Percentiles rank a stretch among this genome's conserved stretches.
Conservation (phyloP, 2,888 invertebrate genomes). For the Harpalus rubripes region DNA sequence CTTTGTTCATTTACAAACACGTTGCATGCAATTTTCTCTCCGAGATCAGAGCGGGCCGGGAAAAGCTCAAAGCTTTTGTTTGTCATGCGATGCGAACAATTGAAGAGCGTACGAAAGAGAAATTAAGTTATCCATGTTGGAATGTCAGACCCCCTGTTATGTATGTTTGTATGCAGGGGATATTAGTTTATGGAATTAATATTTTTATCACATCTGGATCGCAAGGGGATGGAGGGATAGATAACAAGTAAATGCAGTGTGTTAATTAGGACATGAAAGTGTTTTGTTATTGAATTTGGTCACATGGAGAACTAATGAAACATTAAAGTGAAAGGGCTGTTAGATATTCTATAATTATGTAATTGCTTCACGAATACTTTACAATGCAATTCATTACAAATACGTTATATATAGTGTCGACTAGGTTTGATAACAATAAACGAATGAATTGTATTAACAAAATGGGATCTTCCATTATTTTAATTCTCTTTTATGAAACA, state of each 20-base stretch:
- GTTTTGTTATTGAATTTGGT: constrained; percentile 35
- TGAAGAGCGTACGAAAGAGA: constrained; percentile 37
- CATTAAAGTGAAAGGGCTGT: constrained; percentile 8
- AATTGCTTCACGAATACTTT: background rate
- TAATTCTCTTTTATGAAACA: too few relatives aligned
- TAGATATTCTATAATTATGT: background rate
- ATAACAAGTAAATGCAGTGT: constrained; percentile 6
- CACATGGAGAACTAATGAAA: constrained; percentile 22
- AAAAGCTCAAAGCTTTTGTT: constrained; percentile 29
- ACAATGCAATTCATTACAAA: background rate
- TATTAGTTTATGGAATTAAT: constrained; percentile 23
- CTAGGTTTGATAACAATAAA: too few relatives aligned
- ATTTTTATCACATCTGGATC: constrained; percentile 22
- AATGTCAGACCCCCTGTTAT: constrained; percentile 11
- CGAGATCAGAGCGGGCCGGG: constrained; percentile 18
- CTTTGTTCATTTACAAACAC: constrained; percentile 34
- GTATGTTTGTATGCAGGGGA: background rate
- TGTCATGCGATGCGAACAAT: constrained; percentile 38
- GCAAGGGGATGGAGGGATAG: background rate
- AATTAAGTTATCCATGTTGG: constrained; percentile 10
- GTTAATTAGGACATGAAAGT: constrained; percentile 40
- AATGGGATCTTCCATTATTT: too few relatives aligned
- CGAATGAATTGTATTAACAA: too few relatives aligned
- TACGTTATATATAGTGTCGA: too few relatives aligned
- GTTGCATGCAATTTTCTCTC: constrained; percentile 30